These are phyloP conservation scores for Schizopygopsis pylzovi DNA, from an alignment of 2,797 vertebrate genomes.

Conservation along the genomic window DNA sequence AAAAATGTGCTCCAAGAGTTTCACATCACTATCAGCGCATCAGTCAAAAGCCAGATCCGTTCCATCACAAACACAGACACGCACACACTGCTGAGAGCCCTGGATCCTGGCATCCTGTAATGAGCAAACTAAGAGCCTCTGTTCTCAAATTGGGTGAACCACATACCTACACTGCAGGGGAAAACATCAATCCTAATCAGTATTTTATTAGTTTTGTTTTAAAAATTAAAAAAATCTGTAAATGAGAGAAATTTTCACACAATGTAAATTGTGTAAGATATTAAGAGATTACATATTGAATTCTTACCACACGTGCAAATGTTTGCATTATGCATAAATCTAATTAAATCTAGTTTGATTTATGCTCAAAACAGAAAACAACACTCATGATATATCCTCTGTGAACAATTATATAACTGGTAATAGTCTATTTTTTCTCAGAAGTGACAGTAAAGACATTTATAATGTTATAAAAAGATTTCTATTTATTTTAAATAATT, in stretches of 20 bases:
- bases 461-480: not conserved
- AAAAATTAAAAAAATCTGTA: not conserved
- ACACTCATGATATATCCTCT: not conserved
- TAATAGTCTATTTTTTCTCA: not conserved
- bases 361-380: too few species aligned
- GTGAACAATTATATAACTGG: not conserved
- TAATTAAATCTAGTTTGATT: not conserved
- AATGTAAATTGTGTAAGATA: too few species aligned
- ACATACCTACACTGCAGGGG: not conserved
- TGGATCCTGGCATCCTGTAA: not conserved
- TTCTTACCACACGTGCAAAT: not conserved
- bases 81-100: slow-evolving; percentile 13
- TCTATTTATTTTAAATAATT: not conserved
- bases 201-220: not conserved
- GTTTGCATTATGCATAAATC: too few species aligned
- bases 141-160: not conserved
- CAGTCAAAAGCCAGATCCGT: slow-evolving; percentile 44
- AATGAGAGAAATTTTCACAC: not conserved
- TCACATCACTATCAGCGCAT: slow-evolving; percentile 70
- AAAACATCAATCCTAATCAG: not conserved
- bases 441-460: not conserved
- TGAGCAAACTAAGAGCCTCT: not conserved
- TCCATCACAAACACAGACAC: slow-evolving; percentile 53
- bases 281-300: not conserved
- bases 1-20: slow-evolving; percentile 74